Base-by-base conservation (phyloP, 2,888 invertebrate species). In the Hermaeophaga mercurialis region DNA sequence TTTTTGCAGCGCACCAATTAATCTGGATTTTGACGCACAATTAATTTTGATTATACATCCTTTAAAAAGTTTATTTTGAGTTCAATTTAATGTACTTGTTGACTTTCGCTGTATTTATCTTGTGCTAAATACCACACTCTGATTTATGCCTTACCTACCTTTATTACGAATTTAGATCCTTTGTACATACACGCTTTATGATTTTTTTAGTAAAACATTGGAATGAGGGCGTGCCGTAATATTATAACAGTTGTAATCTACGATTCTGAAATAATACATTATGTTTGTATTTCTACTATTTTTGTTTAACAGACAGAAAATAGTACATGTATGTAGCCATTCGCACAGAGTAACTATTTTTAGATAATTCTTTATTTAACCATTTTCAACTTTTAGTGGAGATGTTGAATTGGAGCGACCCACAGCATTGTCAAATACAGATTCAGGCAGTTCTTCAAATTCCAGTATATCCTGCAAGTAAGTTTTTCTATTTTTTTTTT, bases 391-490 rank as follows among this genome's bases (percentile, higher is more conserved):
- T 65, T 56, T 50, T 76, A 84, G 83, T 79, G 87, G 88, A 79
- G 71, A 73, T 62, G 85, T 84, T 74, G 87, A 88, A 72, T 56
- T 65, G 54, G 68, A 66, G 24, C 58, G 65, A 68, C 83, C 84
- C 66, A 77, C 80, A 73, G 81, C 80, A 66, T 79, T 82, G 66
- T 75, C 78, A 38, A 78, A 78, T 66, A 71, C 80, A 67, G 82
- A 82, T 74, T 86, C 86, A 65, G 85, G 86, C 67, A 87, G 87
- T 79, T 89, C 88, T 62, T 88, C 88, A 64, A 87, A 83, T 77
- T 86, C 86, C 70, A 86, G 85, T 78, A 79, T 86, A 69, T 85
- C 85, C 58, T 81, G 80, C 68, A 82, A 85, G 76, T 76, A 67
- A 73, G 74, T 65, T 5, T 22, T n/a, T n/a, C n/a, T n/a, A n/a